Evolutionary conservation across 2,113 vertebrate species (phyloP), one percentile per base, ranked within the genome.

Genomic region (Dromaius novaehollandiae): DNA sequence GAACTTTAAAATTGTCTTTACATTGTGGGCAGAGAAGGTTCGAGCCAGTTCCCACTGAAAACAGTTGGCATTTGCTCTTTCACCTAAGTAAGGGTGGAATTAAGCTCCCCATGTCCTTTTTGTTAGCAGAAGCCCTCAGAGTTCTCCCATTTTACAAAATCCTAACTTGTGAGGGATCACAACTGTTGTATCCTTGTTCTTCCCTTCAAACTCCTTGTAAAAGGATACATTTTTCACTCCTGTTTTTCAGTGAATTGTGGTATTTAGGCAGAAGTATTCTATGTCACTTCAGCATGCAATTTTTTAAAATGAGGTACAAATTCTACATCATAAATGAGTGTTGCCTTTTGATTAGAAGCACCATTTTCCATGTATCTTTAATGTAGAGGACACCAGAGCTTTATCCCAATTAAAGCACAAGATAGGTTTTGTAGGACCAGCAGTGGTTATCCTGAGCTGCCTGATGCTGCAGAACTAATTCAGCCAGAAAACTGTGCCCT

Each of bases 71-170:
- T 86, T 93, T 95, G 60, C 55, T 71, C 64, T 83, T 90, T 81
- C 61, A 56, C 79, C n/a, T 50, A 86, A 2, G 17, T 56, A 78
- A 70, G 60, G 68, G 44, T 18, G 66, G 68, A 32, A 83, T 81
- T 94, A 85, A 82, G 60, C 25, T 89, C 61, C 28, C 69, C 70
- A 88, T 93, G 51, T 95, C 79, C 83, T 95, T 44, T 82, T 77
- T 93, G 70, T 95, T 85, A 91, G 36, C 55, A 70, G 63, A 94
- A 89, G 32, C 79, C 46, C 36, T 77, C 70, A 61, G 40, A 87
- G 85, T 78, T 93, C 48, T 82, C 63, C 53, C 82, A 20, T 34
- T 84, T 86, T 90, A 86, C 65, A 83, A 51, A 66, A 89, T 46
- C 15, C 15, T 87, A 75, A 88, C 70, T 60, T 89, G 26, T 95